Percentiles rank a stretch among this genome's conserved stretches.
Conservation (phyloP, 2,113 vertebrate species). For the Notiomystis cincta region DNA sequence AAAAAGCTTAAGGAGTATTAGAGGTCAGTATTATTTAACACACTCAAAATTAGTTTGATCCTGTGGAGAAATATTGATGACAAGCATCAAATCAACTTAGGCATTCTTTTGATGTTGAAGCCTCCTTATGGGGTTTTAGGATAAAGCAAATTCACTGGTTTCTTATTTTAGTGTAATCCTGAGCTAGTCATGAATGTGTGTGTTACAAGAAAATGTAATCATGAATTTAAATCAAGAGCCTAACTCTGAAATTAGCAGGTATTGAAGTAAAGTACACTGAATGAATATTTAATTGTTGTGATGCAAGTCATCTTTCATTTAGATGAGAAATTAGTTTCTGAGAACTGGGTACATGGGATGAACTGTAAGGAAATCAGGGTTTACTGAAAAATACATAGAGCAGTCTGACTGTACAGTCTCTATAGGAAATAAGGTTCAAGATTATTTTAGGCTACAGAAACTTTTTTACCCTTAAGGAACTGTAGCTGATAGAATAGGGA, state of each 20-base stretch:
- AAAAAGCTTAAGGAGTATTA: slow-evolving; percentile 60
- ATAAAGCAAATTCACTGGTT: slow-evolving; percentile 52
- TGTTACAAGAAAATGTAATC: slow-evolving; percentile 40
- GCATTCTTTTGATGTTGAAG: slow-evolving; percentile 66
- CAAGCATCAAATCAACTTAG: slow-evolving; percentile 62
- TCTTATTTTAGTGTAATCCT: slow-evolving; percentile 55
- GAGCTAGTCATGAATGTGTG: slow-evolving; percentile 16
- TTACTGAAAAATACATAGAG: background rate
- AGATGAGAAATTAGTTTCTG: background rate
- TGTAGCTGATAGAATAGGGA: background rate
- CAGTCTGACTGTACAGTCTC: background rate
- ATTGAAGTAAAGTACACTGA: background rate
- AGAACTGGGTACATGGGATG: background rate
- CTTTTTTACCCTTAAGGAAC: background rate
- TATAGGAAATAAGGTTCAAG: background rate
- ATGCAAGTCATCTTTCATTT: background rate
- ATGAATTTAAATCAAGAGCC: slow-evolving; percentile 7
- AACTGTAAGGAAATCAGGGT: background rate
- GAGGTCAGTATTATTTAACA: slow-evolving; percentile 65
- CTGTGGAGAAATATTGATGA: slow-evolving; percentile 49
- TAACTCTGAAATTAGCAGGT: background rate
- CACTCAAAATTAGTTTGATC: slow-evolving; percentile 56
- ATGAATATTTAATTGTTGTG: background rate
- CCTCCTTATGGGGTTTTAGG: slow-evolving; percentile 57
- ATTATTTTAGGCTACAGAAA: background rate